phyloP scores from a whole-genome alignment of 2,888 invertebrate species.

The Dasypogon diadema region DNA sequence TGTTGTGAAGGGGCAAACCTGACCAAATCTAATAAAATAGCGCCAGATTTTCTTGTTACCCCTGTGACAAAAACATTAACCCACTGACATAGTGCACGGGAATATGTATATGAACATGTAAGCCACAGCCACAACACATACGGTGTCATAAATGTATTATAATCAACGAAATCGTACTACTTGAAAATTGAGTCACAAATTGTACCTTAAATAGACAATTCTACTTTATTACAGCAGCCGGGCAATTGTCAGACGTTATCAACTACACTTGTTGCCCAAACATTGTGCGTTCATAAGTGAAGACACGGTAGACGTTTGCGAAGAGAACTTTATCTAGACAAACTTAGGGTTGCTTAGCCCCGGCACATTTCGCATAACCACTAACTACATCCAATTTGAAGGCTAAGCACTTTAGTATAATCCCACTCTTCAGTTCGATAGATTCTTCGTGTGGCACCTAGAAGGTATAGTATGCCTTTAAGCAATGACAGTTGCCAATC shows the following conservation, averaged over 20 bases:
- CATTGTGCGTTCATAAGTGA: slow-evolving; percentile 22
- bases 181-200: slow-evolving; percentile 56
- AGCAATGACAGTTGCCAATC: not conserved
- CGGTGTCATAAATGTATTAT: slow-evolving; percentile 33
- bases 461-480: not conserved
- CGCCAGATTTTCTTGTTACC: not conserved
- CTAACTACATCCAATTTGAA: slow-evolving; percentile 12
- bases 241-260: slow-evolving; percentile 56
- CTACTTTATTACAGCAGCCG: slow-evolving; percentile 54
- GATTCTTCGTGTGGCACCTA: slow-evolving; percentile 1
- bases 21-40: not conserved
- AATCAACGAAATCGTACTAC: slow-evolving; percentile 51
- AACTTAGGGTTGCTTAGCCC: slow-evolving; percentile 14
- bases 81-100: slow-evolving; percentile 8
- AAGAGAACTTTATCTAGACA: slow-evolving; percentile 4
- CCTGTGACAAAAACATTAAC: not conserved
- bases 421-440: slow-evolving; percentile 33
- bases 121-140: too few relatives aligned
- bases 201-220: slow-evolving; percentile 56
- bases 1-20: too few relatives aligned
- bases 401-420: slow-evolving; percentile 9
- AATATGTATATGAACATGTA: not conserved
- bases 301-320: slow-evolving; percentile 18
- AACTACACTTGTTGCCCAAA: slow-evolving; percentile 44
- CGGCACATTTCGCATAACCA: slow-evolving; percentile 5